Base-by-base conservation (phyloP, 1,140 invertebrate species). In the Vanessa atalanta region DNA sequence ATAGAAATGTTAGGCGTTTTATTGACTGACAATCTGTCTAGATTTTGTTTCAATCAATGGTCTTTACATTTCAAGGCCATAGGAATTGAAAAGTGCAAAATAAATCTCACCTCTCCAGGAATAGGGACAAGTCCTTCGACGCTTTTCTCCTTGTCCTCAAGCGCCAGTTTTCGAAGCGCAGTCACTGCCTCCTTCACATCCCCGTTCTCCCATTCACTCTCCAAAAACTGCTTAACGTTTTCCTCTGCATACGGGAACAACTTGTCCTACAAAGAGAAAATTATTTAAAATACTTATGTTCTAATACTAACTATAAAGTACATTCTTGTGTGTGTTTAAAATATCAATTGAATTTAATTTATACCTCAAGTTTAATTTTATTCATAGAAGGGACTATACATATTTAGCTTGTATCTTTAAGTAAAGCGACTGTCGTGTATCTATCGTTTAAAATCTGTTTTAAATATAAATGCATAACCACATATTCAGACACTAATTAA, bases 241-340 rank as follows among this genome's bases (percentile, higher is more conserved):
- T 96, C 94, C 70, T 94, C 94, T 0, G 96, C 95, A 86, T 96
- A 98, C 4, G 97, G 96, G 86, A 98, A 98, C 11, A 98, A 93
- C 20, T 94, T 95, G 73, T 98, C 96, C 95, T 97, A 91, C 61
- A 94, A 73, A 51, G 3, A 51, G n/a, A 51, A 14, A 51, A n/a
- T 51, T 51, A 15, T 14, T 51, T 51, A 6, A 51, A 12, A 48
- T 50, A 53, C 37, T 43, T 8, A 43, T 2, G 7, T 37, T 37
- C 26, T 43, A 11, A 0, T 9, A 0, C 37, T 9, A 43, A 43
- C 6, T 43, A 9, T 43, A 9, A 9, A 3, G 37, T 43, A 43
- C 3, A 31, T 31, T 43, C 8, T 43, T 43, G 31, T 43, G 37
- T 1, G 7, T 43, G 7, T 43, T 15, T 50, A 15, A 50, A 48